A percentile compares a stretch with the other conserved stretches of the same genome.
Evolutionary conservation across 1,140 invertebrate species (phyloP).

Genomic region (Aradophagus sp.): DNA sequence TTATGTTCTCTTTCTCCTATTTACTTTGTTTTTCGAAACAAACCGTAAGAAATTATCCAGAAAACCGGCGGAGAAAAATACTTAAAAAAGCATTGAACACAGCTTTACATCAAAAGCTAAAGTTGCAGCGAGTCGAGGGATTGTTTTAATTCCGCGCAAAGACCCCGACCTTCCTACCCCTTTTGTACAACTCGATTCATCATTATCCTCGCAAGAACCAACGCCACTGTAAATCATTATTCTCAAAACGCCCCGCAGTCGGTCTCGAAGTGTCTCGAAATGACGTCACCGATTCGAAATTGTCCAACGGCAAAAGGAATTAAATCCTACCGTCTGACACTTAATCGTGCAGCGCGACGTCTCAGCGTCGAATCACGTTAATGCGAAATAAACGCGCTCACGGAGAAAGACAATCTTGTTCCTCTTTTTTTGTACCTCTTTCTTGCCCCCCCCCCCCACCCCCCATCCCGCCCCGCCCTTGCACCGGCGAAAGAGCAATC

Average conservation of each 20-base stretch:
- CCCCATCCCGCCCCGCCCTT: too few species aligned
- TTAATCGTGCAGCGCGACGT: slow-evolving; percentile 9
- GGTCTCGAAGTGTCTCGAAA: slow-evolving; percentile 45
- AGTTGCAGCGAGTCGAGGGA: too few species aligned
- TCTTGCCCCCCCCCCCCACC: not conserved
- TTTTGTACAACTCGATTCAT: slow-evolving; percentile 27
- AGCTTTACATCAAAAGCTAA: too few species aligned
- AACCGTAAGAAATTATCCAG: too few species aligned
- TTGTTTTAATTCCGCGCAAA: too few species aligned
- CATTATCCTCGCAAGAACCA: slow-evolving; percentile 31
- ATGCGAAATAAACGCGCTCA: slow-evolving; percentile 22
- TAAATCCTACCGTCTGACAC: slow-evolving; percentile 44
- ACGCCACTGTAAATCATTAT: slow-evolving; percentile 23
- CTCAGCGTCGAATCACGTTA: not conserved
- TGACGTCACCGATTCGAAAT: slow-evolving; percentile 47
- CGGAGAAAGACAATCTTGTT: too few species aligned
- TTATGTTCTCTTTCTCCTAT: too few species aligned
- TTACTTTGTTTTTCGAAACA: too few species aligned
- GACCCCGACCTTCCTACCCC: too few species aligned
- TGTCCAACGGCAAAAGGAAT: slow-evolving; percentile 49
- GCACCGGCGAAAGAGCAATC: not conserved
- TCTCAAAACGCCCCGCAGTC: slow-evolving; percentile 27
- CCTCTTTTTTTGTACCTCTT: too few species aligned
- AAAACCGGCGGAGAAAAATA: too few species aligned
- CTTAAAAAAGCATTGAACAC: too few species aligned